Percentiles rank a stretch among this genome's conserved stretches.
Evolutionary conservation across 2,888 invertebrate species (phyloP).

Genomic region (Pristionchus japonicus): DNA sequence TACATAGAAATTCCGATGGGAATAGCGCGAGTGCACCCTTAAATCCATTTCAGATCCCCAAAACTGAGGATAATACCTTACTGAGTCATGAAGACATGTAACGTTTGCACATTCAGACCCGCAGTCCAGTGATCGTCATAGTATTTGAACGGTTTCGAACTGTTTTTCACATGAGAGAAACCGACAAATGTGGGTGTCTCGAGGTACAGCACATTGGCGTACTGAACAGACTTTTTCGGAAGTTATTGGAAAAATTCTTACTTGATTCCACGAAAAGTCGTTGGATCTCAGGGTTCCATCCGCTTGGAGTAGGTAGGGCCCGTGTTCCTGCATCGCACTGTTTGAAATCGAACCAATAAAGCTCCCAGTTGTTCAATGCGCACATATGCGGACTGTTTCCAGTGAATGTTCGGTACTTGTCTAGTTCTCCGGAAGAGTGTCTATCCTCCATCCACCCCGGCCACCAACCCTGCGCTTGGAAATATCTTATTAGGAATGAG

Average conservation of each 20-base stretch:
- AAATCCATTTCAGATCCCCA: neutral
- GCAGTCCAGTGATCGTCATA: neutral
- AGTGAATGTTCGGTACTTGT: too few relatives aligned
- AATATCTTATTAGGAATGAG: too few relatives aligned
- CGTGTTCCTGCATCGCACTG: neutral
- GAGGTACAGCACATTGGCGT: neutral
- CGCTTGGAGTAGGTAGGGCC: neutral
- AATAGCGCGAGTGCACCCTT: neutral
- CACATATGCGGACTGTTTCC: too few relatives aligned
- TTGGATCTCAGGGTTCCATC: neutral
- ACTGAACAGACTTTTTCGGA: too few relatives aligned
- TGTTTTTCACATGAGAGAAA: neutral
- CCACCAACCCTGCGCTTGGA: too few relatives aligned
- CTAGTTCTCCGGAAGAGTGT: too few relatives aligned
- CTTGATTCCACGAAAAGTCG: slow-evolving; percentile 5
- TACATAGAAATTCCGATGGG: neutral
- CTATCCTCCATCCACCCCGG: too few relatives aligned
- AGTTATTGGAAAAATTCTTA: neutral
- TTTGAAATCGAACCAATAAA: too few relatives aligned
- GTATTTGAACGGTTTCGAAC: neutral
- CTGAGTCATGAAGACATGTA: neutral
- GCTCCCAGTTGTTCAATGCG: too few relatives aligned
- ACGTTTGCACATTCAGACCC: neutral
- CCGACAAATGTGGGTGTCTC: neutral
- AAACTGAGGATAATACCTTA: neutral